Percentiles rank a stretch among this genome's conserved stretches.
phyloP scores from a whole-genome alignment of 2,113 vertebrate species.

The Uria aalge region DNA sequence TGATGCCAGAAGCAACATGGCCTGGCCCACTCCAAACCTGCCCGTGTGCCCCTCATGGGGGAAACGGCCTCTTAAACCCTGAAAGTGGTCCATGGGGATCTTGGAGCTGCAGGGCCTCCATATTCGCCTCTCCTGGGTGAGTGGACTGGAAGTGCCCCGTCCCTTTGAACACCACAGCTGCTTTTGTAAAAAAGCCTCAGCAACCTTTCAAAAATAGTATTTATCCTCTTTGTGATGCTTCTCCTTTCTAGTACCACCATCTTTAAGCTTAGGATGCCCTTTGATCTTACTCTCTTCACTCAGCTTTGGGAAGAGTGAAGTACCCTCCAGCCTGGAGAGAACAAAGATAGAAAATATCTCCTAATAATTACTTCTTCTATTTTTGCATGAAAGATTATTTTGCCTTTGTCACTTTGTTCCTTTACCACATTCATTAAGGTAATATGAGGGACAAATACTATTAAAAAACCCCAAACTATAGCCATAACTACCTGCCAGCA shows the following conservation, averaged over 20 bases:
- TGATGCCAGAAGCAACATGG: not conserved
- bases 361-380: not conserved
- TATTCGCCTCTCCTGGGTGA: not conserved
- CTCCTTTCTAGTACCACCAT: not conserved
- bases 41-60: fast-evolving
- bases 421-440: not conserved
- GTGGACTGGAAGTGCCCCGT: not conserved
- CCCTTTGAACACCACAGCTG: not conserved
- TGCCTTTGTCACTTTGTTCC: not conserved
- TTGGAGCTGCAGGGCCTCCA: not conserved
- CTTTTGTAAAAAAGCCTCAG: not conserved
- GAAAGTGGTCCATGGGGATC: not conserved
- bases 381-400: not conserved
- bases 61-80: not conserved
- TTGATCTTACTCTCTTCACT: not conserved
- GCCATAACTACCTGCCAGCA: not conserved
- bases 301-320: not conserved
- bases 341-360: not conserved
- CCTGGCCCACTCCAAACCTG: not conserved
- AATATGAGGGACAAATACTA: not conserved
- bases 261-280: not conserved
- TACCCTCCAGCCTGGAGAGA: not conserved
- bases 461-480: fast-evolving
- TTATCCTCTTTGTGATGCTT: not conserved
- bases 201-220: not conserved